Evolutionary conservation across 2,113 vertebrate genomes (phyloP), one percentile per base, ranked within the genome.

Genomic region (Neogale vison): DNA sequence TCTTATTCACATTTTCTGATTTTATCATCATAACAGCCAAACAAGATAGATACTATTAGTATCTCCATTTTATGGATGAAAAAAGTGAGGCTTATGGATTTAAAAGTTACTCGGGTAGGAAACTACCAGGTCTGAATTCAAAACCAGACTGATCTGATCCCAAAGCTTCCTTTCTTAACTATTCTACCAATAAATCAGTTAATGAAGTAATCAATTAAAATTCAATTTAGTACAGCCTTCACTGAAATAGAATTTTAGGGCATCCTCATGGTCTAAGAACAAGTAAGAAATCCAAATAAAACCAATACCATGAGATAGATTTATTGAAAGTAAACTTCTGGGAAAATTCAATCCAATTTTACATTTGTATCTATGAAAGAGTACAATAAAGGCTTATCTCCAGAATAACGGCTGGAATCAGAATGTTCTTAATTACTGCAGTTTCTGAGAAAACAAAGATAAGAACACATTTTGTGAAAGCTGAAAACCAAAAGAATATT

Each of bases 121-220:
- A 80, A 79, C 42, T 42, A 18, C 31, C 93, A 72, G 63, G 34
- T 59, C 61, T 88, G 11, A 90, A 82, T 76, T 92, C 36, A 91
- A 90, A 93, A 84, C 6, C 52, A 79, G 52, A 13, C 72, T 89
- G 31, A 8, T 82, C 50, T 69, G 13, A 89, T 69, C 21, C 61
- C 24, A 93, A 93, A 89, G 31, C 8, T 82, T 77, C 63, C 15
- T 59, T 93, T 92, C 24, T 95, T 93, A 59, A 52, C 15, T 7
- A 95, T 20, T 65, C 29, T 71, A 81, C 23, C 57, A 97, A 94
- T 93, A 93, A 94, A 55, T 88, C 31, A 90, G 72, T 77, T 96
- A 93, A 95, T n/a, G 80, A 76, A 67, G 24, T 82, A 93, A 96
- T 71, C 34, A 95, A 59, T 95, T 47, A 96, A 91, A 95, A 90